These are phyloP conservation scores for Toxonevra muliebris DNA, from an alignment of 2,888 invertebrate genomes.

Conservation along the genomic window DNA sequence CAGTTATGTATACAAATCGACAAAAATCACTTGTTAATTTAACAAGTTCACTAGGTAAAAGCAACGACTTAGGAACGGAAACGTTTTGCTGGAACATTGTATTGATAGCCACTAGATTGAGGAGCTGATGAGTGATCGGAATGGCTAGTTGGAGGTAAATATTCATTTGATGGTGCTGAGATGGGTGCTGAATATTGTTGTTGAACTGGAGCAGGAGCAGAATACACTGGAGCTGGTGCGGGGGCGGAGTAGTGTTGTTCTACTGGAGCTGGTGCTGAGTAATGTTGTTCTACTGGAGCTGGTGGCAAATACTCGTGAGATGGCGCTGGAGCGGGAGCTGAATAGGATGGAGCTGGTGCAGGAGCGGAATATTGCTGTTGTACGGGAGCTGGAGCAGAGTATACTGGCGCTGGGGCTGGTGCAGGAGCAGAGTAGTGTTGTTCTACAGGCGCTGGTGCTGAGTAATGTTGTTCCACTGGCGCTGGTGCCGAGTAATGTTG, in stretches of 20 bases:
- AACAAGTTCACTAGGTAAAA: neutral
- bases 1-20: neutral
- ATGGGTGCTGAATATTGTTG: slow-evolving; percentile 14
- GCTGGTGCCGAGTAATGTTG: slow-evolving; percentile 10
- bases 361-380: neutral
- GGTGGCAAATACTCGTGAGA: slow-evolving; percentile 22
- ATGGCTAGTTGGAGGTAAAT: too few species aligned
- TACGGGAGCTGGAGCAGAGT: neutral
- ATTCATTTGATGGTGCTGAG: slow-evolving; percentile 5
- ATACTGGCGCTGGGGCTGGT: neutral
- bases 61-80: slow-evolving; percentile 13
- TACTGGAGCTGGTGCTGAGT: slow-evolving; percentile 8
- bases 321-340: neutral
- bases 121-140: neutral
- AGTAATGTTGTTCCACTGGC: neutral
- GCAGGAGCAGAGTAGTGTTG: neutral
- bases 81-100: slow-evolving; percentile 14
- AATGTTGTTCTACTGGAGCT: neutral
- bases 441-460: neutral
- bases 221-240: neutral
- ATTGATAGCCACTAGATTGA: slow-evolving; percentile 10
- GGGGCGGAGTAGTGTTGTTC: neutral
- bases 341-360: neutral
- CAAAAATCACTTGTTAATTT: slow-evolving; percentile 8
- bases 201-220: slow-evolving; percentile 6